phyloP scores from a whole-genome alignment of 2,888 invertebrate species.

The Aleiodes leptofemur region DNA sequence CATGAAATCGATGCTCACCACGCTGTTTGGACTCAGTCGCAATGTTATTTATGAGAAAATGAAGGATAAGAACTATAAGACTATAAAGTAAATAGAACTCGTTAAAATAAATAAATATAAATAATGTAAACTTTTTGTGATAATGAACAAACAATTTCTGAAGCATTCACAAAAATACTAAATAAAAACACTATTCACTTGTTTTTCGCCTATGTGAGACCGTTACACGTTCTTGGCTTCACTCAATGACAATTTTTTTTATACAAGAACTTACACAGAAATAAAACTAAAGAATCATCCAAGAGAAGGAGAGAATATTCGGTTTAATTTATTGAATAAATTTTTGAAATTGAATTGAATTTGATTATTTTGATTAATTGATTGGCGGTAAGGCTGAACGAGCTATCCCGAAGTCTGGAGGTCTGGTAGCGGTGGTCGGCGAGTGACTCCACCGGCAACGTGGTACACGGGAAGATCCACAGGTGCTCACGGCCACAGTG shows the following conservation, averaged over 20 bases:
- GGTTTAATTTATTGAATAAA: neutral
- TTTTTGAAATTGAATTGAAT: neutral
- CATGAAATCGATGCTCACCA: constrained; percentile 47
- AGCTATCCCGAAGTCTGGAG: constrained; percentile 60
- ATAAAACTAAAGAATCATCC: too few relatives aligned
- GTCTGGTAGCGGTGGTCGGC: constrained; percentile 74
- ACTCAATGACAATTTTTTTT: too few relatives aligned
- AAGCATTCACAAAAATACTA: neutral
- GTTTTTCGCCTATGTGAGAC: too few relatives aligned
- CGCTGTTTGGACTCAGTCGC: constrained; percentile 6
- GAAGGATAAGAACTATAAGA: constrained; percentile 13
- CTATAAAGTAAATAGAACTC: constrained; percentile 14
- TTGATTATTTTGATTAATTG: constrained; percentile 2
- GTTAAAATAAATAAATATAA: constrained; percentile 6
- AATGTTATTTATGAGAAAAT: constrained; percentile 20
- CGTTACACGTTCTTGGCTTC: too few relatives aligned
- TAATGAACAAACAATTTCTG: too few relatives aligned
- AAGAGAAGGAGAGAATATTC: too few relatives aligned
- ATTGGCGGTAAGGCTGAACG: constrained; percentile 1
- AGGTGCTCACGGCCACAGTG: constrained; percentile 67
- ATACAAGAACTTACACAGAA: too few relatives aligned
- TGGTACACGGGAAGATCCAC: constrained; percentile 70
- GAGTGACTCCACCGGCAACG: constrained; percentile 73
- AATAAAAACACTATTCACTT: too few relatives aligned
- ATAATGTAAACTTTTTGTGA: neutral